Percentiles rank a stretch among this genome's conserved stretches.
Evolutionary conservation across 2,113 vertebrate genomes (phyloP).

Genomic region (Promerops cafer): DNA sequence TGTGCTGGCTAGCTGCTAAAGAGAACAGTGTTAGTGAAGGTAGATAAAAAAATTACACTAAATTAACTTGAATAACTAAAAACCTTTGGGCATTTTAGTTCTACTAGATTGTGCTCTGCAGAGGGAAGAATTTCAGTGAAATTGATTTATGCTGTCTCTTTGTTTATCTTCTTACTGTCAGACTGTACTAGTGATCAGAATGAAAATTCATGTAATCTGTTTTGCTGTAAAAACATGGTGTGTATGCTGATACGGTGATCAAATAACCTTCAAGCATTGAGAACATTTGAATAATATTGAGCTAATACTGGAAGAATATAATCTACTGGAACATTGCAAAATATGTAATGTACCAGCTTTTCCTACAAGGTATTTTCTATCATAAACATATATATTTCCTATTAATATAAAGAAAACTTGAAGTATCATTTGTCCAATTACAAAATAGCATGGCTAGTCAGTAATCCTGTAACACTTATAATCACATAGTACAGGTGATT

Average conservation of each 20-base stretch:
- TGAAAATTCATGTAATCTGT: not conserved
- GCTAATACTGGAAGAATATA: not conserved
- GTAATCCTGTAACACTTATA: not conserved
- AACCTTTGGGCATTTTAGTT: not conserved
- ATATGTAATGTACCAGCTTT: not conserved
- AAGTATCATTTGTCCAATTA: not conserved
- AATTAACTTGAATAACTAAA: not conserved
- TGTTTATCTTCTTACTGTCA: not conserved
- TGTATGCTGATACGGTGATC: not conserved
- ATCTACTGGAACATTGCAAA: not conserved
- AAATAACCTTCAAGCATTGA: not conserved
- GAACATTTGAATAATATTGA: not conserved
- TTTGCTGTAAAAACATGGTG: not conserved
- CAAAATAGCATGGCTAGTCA: not conserved
- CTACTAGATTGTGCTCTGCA: not conserved
- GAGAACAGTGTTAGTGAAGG: not conserved
- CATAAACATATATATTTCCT: not conserved
- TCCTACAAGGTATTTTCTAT: not conserved
- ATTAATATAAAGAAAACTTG: not conserved
- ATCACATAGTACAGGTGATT: not conserved
- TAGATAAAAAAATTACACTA: not conserved
- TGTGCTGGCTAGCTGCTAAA: not conserved
- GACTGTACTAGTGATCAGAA: not conserved
- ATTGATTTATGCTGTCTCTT: not conserved
- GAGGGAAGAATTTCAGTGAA: not conserved